phyloP scores from a whole-genome alignment of 1,140 invertebrate genomes.

The Aleiodes sp. region DNA sequence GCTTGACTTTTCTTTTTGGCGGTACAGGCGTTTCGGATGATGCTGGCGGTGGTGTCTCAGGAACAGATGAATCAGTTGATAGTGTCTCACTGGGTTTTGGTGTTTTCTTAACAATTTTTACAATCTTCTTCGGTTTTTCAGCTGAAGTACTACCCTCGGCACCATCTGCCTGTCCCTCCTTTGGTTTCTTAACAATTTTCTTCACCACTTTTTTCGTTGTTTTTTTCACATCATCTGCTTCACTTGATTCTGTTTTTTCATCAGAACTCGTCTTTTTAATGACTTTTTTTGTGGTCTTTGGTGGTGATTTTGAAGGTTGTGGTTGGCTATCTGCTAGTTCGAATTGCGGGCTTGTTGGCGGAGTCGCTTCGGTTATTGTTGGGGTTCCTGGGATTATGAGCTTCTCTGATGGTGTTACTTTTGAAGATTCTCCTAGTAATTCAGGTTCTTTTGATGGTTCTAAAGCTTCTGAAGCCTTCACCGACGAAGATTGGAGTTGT shows the following conservation, averaged over 20 bases:
- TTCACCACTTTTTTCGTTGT: constrained; percentile 45
- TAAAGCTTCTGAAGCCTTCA: background rate
- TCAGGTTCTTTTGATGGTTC: background rate
- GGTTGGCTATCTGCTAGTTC: constrained; percentile 10
- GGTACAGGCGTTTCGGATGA: constrained; percentile 58
- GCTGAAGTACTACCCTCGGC: constrained; percentile 26
- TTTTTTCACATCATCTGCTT: constrained; percentile 42
- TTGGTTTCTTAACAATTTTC: constrained; percentile 40
- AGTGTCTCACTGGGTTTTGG: constrained; percentile 47
- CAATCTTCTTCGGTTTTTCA: constrained; percentile 49
- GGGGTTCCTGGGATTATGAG: constrained; percentile 49
- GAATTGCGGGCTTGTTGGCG: constrained; percentile 52
- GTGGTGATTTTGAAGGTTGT: constrained; percentile 40
- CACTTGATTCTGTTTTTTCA: constrained; percentile 28
- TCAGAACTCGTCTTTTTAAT: constrained; percentile 47
- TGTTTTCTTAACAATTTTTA: constrained; percentile 48
- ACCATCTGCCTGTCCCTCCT: constrained; percentile 23
- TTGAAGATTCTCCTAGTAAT: background rate
- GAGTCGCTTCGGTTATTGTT: constrained; percentile 51
- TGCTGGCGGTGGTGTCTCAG: constrained; percentile 49
- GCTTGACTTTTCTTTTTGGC: constrained; percentile 61
- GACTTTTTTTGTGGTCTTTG: constrained; percentile 54
- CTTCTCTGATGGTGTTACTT: constrained; percentile 40
- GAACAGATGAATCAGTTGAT: constrained; percentile 47
- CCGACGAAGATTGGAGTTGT: too few species aligned